Base-by-base conservation (phyloP, 2,888 invertebrate species). In the Argyra leucocephala region DNA sequence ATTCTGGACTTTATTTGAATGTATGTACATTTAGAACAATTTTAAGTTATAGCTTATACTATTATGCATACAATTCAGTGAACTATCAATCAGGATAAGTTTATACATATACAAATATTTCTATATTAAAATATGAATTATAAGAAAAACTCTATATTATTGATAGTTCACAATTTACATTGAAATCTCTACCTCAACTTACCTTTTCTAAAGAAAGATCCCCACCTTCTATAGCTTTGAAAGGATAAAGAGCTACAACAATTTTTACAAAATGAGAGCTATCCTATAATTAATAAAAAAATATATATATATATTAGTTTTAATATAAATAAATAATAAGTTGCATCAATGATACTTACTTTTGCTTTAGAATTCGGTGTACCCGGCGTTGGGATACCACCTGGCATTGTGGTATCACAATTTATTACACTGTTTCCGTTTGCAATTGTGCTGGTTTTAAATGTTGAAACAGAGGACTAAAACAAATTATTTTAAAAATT, bases 171-270 rank as follows among this genome's bases (percentile, higher is more conserved):
- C n/a, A n/a, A 2, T 31, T 31, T 31, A 6, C 7, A 31, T 4
- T 10, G 7, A 7, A 10, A 10, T 31, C 12, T 22, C 21, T 57
- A 21, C 21, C n/a, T 6, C 12, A 23, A 15, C 24, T 76, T 78
- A 89, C 90, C 87, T 93, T 93, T 80, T 91, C 91, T 72, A 94
- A 82, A 24, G 93, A 91, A 69, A 94, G 83, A 81, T 94, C 93
- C 63, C 93, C 93, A 68, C 85, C 87, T 82, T 93, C 93, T 72
- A 92, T 91, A 63, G 94, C 93, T 81, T 90, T 90, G 77, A 93
- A 94, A 70, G 92, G 90, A 81, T 93, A 94, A 59, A 94, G 82
- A 63, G 93, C 93, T 71, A 94, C 91, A 64, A 94, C 94, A 66
- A 91, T 84, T 82, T 91, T 92, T 69, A 86, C 83, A 80, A 89